Evolutionary conservation across 2,113 vertebrate species (phyloP).

Genomic region (Bambusicola thoracicus): DNA sequence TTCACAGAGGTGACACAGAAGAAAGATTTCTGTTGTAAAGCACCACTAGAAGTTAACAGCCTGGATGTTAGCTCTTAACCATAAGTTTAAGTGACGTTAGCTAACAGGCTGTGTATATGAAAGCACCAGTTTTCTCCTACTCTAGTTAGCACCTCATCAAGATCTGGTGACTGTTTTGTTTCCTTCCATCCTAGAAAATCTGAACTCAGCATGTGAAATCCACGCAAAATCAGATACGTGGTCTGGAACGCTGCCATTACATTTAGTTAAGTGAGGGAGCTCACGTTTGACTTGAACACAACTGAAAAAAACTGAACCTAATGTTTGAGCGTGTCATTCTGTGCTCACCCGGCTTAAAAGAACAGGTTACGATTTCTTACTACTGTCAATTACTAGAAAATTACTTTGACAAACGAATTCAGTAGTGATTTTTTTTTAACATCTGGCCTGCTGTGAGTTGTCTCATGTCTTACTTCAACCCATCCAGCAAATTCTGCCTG

Average conservation of each 20-base stretch:
- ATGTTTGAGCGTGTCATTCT: background rate
- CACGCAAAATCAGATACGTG: fast-evolving
- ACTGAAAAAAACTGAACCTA: background rate
- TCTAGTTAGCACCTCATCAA: fast-evolving
- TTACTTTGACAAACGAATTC: background rate
- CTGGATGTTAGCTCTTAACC: background rate
- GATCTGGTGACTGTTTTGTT: background rate
- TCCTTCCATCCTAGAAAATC: background rate
- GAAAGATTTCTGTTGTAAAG: background rate
- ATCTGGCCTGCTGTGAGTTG: background rate
- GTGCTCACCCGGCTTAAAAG: background rate
- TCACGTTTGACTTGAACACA: background rate
- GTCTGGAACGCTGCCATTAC: background rate
- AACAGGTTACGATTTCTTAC: background rate
- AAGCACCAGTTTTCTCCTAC: background rate
- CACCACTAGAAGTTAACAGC: background rate
- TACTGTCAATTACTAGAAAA: background rate
- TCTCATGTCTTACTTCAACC: background rate
- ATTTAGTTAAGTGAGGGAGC: background rate
- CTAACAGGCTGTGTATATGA: background rate
- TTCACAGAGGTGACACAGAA: background rate
- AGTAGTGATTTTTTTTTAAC: background rate
- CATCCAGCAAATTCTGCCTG: background rate
- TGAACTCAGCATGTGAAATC: background rate
- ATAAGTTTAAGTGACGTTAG: background rate